Evolutionary conservation across 2,113 vertebrate genomes (phyloP), one percentile per base, ranked within the genome.

Genomic region (Callaeas wilsoni): DNA sequence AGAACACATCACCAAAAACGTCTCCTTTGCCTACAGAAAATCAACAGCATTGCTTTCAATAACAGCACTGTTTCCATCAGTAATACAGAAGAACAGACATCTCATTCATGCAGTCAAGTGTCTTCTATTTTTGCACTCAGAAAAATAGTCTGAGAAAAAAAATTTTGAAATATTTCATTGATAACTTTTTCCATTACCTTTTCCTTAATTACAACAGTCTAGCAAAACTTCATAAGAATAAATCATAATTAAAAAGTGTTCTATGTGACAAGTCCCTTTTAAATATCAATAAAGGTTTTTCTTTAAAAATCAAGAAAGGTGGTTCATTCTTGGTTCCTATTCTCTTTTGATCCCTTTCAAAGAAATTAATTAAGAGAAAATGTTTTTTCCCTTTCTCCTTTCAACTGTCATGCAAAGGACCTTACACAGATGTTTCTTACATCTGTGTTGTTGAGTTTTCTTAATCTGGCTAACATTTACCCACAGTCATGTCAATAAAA

Each of bases 1-100:
- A 99, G 98, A 99, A 99, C 53, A 99, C 98, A 62, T 99, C 99
- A n/a, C 99, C 99, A 95, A 99, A 99, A 93, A 99, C 99, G 6
- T 99, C 99, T 41, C 99, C 99, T 97, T 99, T 99, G 95, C 99
- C 99, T 99, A 94, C 29, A 73, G 41, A 76, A 91, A 92, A 93
- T 20, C 35, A 93, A 76, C 39, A 89, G 50, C 37, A 89, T 81
- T 84, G 16, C 27, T 81, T 86, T 95, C 68, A 95, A 3, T 59
- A 84, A 84, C 6, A 17, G 30, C 27, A 65, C 30, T 14, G n/a
- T 23, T 88, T 39, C 75, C 55, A 73, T n/a, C 32, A 50, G 49
- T 81, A 83, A 53, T 21, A 16, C 12, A 52, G 52, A 53, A 90
- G 17, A 73, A 50, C 12, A 76, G 37, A 32, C 8, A 93, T 42